Evolutionary conservation across 2,888 invertebrate genomes (phyloP).

Genomic region (Celastrina argiolus): DNA sequence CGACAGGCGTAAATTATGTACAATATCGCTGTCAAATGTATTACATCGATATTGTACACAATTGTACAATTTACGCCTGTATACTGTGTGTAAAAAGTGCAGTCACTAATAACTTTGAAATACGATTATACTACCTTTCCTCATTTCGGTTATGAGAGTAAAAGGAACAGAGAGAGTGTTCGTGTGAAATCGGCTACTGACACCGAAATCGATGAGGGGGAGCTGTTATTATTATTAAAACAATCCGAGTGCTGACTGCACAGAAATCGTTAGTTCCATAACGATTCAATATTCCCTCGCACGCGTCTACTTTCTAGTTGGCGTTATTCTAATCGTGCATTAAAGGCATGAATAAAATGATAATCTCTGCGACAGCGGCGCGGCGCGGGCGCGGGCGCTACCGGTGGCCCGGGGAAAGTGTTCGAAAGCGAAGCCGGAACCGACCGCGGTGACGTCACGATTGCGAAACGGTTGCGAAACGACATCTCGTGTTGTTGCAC

Average conservation of each 20-base stretch:
- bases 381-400: conserved; percentile 40
- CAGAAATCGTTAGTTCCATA: conserved; percentile 29
- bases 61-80: too few relatives aligned
- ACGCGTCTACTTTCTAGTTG: conserved; percentile 30
- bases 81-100: too few relatives aligned
- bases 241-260: neutral
- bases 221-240: too few relatives aligned
- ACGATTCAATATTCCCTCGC: conserved; percentile 32
- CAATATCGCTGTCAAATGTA: too few relatives aligned
- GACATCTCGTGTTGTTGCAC: conserved; percentile 51
- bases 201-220: too few relatives aligned
- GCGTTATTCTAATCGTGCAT: conserved; percentile 26
- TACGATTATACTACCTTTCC: too few relatives aligned
- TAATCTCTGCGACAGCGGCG: conserved; percentile 37
- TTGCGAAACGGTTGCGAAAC: conserved; percentile 74
- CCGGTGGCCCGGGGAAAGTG: conserved; percentile 65
- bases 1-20: too few relatives aligned
- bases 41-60: too few relatives aligned
- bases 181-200: too few relatives aligned
- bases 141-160: too few relatives aligned
- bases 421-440: conserved; percentile 76
- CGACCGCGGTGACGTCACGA: conserved; percentile 64
- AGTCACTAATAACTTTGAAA: too few relatives aligned
- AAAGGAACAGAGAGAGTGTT: too few relatives aligned
- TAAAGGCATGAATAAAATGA: conserved; percentile 30